phyloP scores from a whole-genome alignment of 1,140 invertebrate genomes.

The Bombus superbus region DNA sequence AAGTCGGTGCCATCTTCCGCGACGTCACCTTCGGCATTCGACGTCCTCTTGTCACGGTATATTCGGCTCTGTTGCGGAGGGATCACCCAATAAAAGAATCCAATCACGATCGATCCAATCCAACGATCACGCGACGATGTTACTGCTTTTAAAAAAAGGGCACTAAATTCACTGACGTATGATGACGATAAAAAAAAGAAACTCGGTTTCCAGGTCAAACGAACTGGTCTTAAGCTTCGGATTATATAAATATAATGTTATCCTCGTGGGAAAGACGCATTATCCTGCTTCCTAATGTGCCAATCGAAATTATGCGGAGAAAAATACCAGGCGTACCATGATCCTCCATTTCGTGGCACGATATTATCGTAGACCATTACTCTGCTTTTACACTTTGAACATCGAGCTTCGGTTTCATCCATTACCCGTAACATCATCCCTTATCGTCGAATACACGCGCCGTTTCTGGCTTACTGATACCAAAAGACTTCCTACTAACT shows the following conservation, averaged over 20 bases:
- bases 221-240: neutral
- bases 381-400: neutral
- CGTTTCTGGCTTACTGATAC: neutral
- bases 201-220: conserved; percentile 19
- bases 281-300: neutral
- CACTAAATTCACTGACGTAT: neutral
- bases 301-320: conserved; percentile 4
- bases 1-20: conserved; percentile 49
- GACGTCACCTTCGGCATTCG: conserved; percentile 38
- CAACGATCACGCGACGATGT: conserved; percentile 42
- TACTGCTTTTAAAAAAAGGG: neutral
- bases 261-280: neutral
- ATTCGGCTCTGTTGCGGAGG: conserved; percentile 8
- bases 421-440: conserved; percentile 31
- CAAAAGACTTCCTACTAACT: neutral
- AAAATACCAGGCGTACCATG: conserved; percentile 2
- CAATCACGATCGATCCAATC: conserved; percentile 14
- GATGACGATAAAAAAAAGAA: neutral
- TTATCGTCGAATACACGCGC: conserved; percentile 7
- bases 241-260: neutral
- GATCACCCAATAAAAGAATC: neutral
- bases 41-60: conserved; percentile 60
- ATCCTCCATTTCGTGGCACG: conserved; percentile 9
- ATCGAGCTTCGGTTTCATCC: neutral
- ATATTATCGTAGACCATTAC: conserved; percentile 13